A percentile compares a stretch with the other conserved stretches of the same genome.
Evolutionary conservation across 2,113 vertebrate species (phyloP).

Genomic region (Chelonoidis abingdonii): DNA sequence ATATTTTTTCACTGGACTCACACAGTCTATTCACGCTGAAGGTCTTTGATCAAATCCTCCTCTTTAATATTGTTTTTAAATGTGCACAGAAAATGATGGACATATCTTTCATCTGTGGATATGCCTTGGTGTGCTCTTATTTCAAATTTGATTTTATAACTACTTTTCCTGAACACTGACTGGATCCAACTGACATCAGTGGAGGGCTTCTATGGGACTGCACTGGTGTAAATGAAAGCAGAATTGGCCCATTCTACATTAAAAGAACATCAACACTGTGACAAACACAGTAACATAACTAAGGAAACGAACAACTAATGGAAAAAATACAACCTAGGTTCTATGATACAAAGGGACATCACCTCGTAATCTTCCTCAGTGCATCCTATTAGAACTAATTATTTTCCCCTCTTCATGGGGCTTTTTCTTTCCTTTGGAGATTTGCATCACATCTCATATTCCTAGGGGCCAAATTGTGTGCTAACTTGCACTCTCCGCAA

Average conservation of each 20-base stretch:
- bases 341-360: not conserved
- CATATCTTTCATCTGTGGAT: rapidly evolving
- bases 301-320: not conserved
- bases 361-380: not conserved
- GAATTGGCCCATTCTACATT: not conserved
- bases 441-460: not conserved
- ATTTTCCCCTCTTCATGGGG: not conserved
- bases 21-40: not conserved
- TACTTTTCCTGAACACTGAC: not conserved
- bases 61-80: not conserved
- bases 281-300: not conserved
- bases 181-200: too few relatives aligned
- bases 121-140: not conserved
- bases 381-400: not conserved
- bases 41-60: not conserved
- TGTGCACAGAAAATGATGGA: not conserved
- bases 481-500: not conserved
- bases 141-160: not conserved
- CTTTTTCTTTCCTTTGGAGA: not conserved
- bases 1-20: not conserved
- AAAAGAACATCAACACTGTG: not conserved
- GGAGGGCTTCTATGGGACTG: not conserved
- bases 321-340: not conserved
- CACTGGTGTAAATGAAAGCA: not conserved
- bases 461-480: not conserved